Conservation (phyloP, 2,888 invertebrate genomes). For the Hipparchia semele region DNA sequence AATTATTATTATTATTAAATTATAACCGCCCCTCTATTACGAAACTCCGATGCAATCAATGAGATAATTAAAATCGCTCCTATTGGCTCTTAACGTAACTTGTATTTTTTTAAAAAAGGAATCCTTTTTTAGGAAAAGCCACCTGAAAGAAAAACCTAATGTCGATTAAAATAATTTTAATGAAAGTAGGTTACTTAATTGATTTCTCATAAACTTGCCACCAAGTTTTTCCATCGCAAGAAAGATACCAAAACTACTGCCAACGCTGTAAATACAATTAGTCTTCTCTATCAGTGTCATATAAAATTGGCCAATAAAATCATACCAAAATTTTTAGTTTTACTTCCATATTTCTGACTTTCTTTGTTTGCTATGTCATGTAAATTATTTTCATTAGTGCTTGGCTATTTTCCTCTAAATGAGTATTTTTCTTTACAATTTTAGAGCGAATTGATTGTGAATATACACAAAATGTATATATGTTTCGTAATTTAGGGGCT, state of each 20-base stretch:
- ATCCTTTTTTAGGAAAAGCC: background rate
- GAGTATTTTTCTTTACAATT: background rate
- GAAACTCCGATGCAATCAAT: constrained; percentile 9
- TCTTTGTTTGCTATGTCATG: no score
- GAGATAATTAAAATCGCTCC: constrained; percentile 14
- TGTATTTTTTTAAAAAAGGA: background rate
- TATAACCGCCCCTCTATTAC: constrained; percentile 15
- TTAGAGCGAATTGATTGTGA: constrained; percentile 2
- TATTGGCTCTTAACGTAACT: background rate
- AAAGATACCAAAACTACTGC: no score
- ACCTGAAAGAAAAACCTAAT: background rate
- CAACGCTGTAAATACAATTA: background rate
- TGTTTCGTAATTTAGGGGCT: constrained; percentile 7
- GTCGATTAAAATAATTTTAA: background rate
- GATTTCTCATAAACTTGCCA: background rate
- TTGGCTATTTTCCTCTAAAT: background rate
- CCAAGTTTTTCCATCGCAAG: background rate
- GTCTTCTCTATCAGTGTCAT: background rate
- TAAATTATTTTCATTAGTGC: background rate
- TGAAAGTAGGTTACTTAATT: background rate
- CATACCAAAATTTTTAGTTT: background rate
- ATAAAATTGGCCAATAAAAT: background rate
- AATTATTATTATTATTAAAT: background rate
- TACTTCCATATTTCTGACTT: background rate
- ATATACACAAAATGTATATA: constrained; percentile 2